These are phyloP conservation scores for Trididemnum clinides DNA, from an alignment of 23 tunicate species.

Conservation along the genomic window DNA sequence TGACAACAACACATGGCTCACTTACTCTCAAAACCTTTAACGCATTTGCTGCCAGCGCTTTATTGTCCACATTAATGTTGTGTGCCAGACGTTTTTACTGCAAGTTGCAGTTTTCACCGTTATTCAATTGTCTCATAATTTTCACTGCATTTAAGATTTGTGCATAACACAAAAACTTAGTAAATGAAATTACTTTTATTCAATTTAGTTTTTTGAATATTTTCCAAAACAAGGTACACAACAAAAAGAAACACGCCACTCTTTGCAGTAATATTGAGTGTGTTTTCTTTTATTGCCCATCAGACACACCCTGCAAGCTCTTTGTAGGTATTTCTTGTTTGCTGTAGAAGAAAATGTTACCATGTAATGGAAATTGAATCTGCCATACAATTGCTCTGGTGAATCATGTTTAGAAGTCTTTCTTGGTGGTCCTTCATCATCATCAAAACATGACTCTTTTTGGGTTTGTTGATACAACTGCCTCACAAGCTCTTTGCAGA, in stretches of 20 bases:
- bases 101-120: not conserved
- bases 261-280: not conserved
- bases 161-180: not conserved
- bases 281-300: not conserved
- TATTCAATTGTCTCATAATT: not conserved
- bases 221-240: not conserved
- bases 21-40: too few species aligned
- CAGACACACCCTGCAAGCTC: too few species aligned
- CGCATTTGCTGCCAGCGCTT: too few species aligned
- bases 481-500: conserved; percentile 11
- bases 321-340: not conserved
- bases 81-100: too few species aligned
- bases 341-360: not conserved
- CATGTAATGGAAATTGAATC: not conserved
- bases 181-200: not conserved
- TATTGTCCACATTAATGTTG: too few species aligned
- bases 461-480: not conserved
- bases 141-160: not conserved
- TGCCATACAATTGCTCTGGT: not conserved
- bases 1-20: too few species aligned
- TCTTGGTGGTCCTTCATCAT: not conserved
- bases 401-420: not conserved
- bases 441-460: not conserved
- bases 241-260: not conserved
- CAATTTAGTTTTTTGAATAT: not conserved